Base-by-base conservation (phyloP, 1,140 invertebrate genomes). In the Gryllus bimaculatus region DNA sequence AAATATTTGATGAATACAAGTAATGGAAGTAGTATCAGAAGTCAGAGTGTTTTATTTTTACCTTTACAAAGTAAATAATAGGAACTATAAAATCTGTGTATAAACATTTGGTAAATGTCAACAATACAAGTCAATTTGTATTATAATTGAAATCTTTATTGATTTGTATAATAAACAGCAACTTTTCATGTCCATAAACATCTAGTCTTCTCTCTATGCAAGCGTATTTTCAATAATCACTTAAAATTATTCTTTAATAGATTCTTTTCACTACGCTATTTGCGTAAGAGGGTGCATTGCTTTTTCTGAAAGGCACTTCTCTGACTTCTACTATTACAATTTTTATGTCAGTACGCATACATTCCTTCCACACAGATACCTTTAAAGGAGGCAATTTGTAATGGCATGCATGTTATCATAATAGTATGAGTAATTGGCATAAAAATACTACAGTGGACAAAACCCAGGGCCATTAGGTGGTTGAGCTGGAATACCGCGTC, bases 391-490 rank as follows among this genome's bases (percentile, higher is more conserved):
- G 10, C 54, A 66, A 13, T 13, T 66, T 66, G 26, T 13, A 66
- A 66, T 66, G 18, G 10, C 54, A 66, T 18, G 18, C 54, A 66
- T 66, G 54, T 13, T 3, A 18, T 66, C 18, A 13, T 66, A 7
- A 66, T 66, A 66, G 3, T 7, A n/a, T n/a, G n/a, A 66, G 10
- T 66, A 66, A 66, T 13, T 66, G 54, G 18, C 54, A 13, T 66
- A 66, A 66, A 66, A 18, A 66, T 54, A 66, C 54, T 66, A 66
- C 54, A 66, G 10, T 13, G 89, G 79, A 82, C 92, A 93, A 83
- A 89, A 90, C 21, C 91, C 91, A 18, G 91, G 88, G 10, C 90
- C 91, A 81, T 88, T 91, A 0, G 91, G 88, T 3, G 94, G 94
- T 83, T 94, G 90, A 0, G 93, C 92, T 8, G 87, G 87, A 47